Conservation (phyloP, 1,140 invertebrate species). For the Macrobrachium rosenbergii region DNA sequence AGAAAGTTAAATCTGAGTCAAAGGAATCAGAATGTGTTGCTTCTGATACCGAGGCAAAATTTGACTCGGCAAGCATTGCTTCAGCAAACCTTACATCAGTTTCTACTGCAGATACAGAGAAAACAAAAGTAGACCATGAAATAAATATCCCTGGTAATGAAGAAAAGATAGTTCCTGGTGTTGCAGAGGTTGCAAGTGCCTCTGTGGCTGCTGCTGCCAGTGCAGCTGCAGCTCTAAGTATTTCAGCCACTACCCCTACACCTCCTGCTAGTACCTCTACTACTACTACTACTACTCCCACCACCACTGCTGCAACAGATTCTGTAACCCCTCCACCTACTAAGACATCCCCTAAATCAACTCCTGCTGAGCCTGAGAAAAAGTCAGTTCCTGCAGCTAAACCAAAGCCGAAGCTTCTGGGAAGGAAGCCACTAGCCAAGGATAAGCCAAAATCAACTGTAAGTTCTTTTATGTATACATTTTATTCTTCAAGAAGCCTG, state of each 20-base stretch:
- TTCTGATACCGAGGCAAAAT: neutral
- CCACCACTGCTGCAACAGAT: neutral
- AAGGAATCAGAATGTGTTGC: neutral
- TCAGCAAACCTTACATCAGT: neutral
- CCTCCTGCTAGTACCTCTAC: neutral
- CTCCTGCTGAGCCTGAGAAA: neutral
- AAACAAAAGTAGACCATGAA: neutral
- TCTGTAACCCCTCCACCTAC: neutral
- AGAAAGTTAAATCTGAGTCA: neutral
- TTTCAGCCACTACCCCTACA: neutral
- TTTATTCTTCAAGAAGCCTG: neutral
- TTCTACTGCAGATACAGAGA: neutral
- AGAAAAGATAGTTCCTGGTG: neutral
- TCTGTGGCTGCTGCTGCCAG: neutral
- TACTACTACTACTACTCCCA: constrained; percentile 1
- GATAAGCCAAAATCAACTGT: constrained; percentile 58
- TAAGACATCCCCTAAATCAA: neutral
- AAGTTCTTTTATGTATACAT: constrained; percentile 2
- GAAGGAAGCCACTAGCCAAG: constrained; percentile 61
- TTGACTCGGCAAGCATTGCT: neutral
- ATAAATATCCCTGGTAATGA: neutral
- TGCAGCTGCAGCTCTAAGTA: neutral
- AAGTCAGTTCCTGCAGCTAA: constrained; percentile 3
- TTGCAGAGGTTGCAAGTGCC: neutral
- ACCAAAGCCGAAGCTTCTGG: constrained; percentile 54